These are phyloP conservation scores for Leucoma salicis DNA, from an alignment of 2,888 invertebrate species.

Conservation along the genomic window DNA sequence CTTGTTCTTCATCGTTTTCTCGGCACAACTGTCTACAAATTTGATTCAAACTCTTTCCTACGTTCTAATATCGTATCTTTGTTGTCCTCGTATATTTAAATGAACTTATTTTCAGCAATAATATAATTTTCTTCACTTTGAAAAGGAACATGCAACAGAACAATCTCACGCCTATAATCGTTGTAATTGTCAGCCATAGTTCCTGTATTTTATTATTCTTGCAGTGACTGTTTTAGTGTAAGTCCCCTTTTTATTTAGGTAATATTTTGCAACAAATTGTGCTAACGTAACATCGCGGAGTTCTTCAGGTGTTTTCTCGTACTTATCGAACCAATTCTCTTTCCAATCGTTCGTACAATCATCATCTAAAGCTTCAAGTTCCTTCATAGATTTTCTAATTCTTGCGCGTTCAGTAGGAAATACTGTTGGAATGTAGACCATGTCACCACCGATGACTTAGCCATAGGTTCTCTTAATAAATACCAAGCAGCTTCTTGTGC, in stretches of 20 bases:
- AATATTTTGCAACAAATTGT: conserved; percentile 49
- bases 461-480: conserved; percentile 34
- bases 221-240: conserved; percentile 29
- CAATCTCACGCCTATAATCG: conserved; percentile 50
- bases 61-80: background rate
- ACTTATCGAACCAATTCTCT: conserved; percentile 55
- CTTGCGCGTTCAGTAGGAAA: conserved; percentile 42
- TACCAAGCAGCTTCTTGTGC: conserved; percentile 56
- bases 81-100: conserved; percentile 30
- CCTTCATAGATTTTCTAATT: conserved; percentile 3
- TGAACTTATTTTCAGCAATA: conserved; percentile 43
- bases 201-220: conserved; percentile 45
- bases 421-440: conserved; percentile 34
- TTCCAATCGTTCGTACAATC: conserved; percentile 55
- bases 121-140: conserved; percentile 47
- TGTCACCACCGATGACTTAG: conserved; percentile 10
- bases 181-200: conserved; percentile 43
- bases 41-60: conserved; percentile 8
- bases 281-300: conserved; percentile 46
- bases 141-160: conserved; percentile 48
- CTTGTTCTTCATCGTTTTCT: conserved; percentile 23
- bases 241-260: background rate
- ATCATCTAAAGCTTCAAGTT: conserved; percentile 28
- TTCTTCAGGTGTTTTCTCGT: conserved; percentile 50
- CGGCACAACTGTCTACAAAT: conserved; percentile 32